Evolutionary conservation across 2,888 invertebrate genomes (phyloP).

Genomic region (Macaria liturata): DNA sequence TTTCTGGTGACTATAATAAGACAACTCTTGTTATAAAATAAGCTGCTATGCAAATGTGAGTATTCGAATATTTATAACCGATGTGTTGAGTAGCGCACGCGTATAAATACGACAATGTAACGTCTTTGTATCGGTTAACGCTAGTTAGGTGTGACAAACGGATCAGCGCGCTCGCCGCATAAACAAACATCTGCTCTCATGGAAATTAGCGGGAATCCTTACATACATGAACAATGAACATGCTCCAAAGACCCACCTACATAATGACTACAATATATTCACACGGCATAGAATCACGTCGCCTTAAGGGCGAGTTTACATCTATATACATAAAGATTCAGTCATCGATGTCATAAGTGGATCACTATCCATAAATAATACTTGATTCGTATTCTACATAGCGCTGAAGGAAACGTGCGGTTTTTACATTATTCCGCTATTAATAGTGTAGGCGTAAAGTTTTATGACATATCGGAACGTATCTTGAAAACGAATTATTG

Average conservation of each 20-base stretch:
- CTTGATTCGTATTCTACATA: constrained; percentile 43
- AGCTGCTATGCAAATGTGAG: no score
- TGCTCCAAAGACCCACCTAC: not conserved
- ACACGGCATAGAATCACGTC: constrained; percentile 41
- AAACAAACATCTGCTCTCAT: constrained; percentile 2
- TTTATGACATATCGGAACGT: constrained; percentile 27
- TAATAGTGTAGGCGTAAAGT: constrained; percentile 21
- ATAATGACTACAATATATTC: constrained; percentile 29
- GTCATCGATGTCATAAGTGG: constrained; percentile 41
- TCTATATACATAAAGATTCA: constrained; percentile 42
- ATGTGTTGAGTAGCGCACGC: not conserved
- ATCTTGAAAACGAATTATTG: constrained; percentile 20
- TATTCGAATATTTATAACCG: not conserved
- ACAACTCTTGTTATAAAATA: no score
- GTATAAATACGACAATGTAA: constrained; percentile 5
- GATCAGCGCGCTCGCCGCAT: constrained; percentile 2
- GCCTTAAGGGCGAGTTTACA: constrained; percentile 38
- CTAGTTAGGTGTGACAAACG: constrained; percentile 3
- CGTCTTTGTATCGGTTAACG: constrained; percentile 1
- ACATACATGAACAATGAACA: constrained; percentile 21
- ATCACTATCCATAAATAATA: constrained; percentile 40
- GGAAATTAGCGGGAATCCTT: constrained; percentile 22
- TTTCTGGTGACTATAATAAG: no score
- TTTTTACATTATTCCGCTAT: constrained; percentile 24
- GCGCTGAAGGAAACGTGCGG: constrained; percentile 26